Evolutionary conservation across 2,888 invertebrate genomes (phyloP).

Genomic region (Orchesella flavescens): DNA sequence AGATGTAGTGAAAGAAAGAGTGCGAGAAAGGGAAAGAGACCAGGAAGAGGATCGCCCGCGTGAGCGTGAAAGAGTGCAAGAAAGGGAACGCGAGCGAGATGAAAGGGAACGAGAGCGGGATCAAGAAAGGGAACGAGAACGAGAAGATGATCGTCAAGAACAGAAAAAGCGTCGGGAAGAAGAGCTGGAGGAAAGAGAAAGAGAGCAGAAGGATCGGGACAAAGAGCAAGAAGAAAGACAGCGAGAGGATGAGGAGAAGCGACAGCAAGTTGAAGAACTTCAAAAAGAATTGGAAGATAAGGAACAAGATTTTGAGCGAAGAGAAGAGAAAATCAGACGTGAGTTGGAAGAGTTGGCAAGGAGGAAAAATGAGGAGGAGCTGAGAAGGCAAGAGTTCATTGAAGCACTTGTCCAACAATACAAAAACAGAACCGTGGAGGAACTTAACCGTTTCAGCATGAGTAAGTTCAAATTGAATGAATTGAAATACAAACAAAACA

Average conservation of each 20-base stretch:
- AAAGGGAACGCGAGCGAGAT: constrained; percentile 12
- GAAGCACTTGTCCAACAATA: constrained; percentile 59
- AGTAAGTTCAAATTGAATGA: constrained; percentile 29
- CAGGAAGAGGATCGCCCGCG: background rate
- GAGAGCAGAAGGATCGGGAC: constrained; percentile 40
- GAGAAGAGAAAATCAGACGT: constrained; percentile 45
- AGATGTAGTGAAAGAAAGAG: background rate
- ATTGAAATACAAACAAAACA: background rate
- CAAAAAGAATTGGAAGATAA: constrained; percentile 53
- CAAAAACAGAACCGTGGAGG: constrained; percentile 58
- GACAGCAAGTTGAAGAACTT: constrained; percentile 49
- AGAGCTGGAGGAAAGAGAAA: constrained; percentile 45
- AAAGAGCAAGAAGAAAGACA: constrained; percentile 40
- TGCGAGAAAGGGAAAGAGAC: background rate
- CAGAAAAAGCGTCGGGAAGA: constrained; percentile 14
- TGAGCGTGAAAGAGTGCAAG: constrained; percentile 10
- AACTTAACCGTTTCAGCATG: constrained; percentile 55
- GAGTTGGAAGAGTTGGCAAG: constrained; percentile 54
- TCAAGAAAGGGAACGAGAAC: too few species aligned
- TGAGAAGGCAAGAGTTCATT: constrained; percentile 51
- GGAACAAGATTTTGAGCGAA: constrained; percentile 41
- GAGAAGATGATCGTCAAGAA: constrained; percentile 20
- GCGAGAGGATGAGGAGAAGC: constrained; percentile 45
- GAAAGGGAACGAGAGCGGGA: constrained; percentile 30
- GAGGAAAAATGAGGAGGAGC: constrained; percentile 55